Evolutionary conservation across 2,888 invertebrate species (phyloP), one percentile per base, ranked within the genome.

Genomic region (Anorthoa munda): DNA sequence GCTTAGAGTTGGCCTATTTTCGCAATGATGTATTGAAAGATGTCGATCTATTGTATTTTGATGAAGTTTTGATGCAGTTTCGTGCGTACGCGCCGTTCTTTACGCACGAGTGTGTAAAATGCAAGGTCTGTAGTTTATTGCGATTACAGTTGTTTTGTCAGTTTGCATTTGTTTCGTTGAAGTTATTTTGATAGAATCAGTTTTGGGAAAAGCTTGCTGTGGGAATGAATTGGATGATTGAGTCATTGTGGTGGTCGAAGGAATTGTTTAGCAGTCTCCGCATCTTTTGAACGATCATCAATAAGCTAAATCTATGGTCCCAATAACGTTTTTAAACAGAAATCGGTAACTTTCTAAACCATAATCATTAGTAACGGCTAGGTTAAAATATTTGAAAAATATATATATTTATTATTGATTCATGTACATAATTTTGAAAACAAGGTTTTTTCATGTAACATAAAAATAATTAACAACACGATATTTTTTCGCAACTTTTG

Each of bases 1-100:
- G 81, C 60, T 51, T 68, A 58, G 72, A 72, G 65, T 67, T 75
- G 85, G 64, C 85, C 85, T 61, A 86, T 65, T 86, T 86, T 79
- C 77, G 76, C 75, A 86, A 86, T 68, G 21, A 70, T 59, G 69
- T 75, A 84, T 84, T 78, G 75, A 75, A 78, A 75, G 63, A 70
- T 23, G 70, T 69, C n/a, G 71, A 79, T 84, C 79, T 55, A 83
- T 82, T 80, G 82, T 82, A 64, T 72, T 84, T 75, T 23, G 77
- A 75, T 77, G 82, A 75, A 73, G 69, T 66, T 78, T 61, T 58
- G 79, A 68, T 80, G 78, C 61, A 60, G 70, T 65, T 75, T 76
- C 77, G 74, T 77, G 84, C 76, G 74, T 75, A 63, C 48, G 39
- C 58, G 58, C 75, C 23, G 58, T 73, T 75, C 51, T 18, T 65